These are phyloP conservation scores for Ardeotis arabs DNA, from an alignment of 2,113 vertebrate genomes.

Conservation along the genomic window DNA sequence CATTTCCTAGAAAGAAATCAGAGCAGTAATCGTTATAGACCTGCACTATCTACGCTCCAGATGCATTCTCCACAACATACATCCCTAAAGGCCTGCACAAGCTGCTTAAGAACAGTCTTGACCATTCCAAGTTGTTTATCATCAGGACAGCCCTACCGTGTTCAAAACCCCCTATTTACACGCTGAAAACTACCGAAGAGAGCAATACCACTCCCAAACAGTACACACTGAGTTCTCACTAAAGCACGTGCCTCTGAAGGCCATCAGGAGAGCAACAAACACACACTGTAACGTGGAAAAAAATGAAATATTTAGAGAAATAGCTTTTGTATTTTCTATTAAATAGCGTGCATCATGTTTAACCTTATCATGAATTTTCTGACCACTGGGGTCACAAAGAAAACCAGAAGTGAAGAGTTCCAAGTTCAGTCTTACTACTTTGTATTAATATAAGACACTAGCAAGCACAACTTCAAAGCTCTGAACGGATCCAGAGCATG, in stretches of 20 bases:
- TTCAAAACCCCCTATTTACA: neutral
- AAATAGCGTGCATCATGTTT: neutral
- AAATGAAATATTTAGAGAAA: neutral
- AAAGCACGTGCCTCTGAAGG: neutral
- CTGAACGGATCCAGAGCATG: neutral
- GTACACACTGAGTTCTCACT: accelerated
- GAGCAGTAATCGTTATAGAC: neutral
- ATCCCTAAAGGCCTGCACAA: neutral
- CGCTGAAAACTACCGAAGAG: neutral
- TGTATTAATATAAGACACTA: neutral
- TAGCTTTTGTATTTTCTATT: neutral
- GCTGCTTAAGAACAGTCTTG: neutral
- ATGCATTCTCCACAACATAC: neutral
- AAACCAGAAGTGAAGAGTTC: neutral
- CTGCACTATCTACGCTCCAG: neutral
- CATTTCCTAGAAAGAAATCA: slow-evolving; percentile 85
- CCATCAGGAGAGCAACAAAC: neutral
- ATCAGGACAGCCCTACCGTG: neutral
- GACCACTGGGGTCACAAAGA: neutral
- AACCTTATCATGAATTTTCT: neutral
- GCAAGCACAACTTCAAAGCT: neutral
- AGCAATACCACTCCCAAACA: neutral
- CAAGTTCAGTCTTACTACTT: neutral
- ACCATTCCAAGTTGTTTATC: neutral
- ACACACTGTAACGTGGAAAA: neutral